Percentiles rank a stretch among this genome's conserved stretches.
Evolutionary conservation across 2,797 vertebrate species (phyloP).

Genomic region (Diplodus puntazzo): DNA sequence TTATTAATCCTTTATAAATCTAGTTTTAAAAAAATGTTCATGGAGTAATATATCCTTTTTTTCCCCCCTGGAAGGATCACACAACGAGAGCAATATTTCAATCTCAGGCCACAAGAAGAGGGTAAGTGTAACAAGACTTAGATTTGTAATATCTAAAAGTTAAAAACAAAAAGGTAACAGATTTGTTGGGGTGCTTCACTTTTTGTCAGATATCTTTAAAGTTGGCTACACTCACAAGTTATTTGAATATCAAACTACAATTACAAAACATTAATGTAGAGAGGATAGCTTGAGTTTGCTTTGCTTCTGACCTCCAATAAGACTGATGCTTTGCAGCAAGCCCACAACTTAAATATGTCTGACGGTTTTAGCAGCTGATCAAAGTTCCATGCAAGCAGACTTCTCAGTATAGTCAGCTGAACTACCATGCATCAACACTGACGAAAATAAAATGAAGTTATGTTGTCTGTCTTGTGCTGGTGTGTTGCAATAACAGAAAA

Average conservation of each 20-base stretch:
- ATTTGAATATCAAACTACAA: background rate
- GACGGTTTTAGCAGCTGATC: background rate
- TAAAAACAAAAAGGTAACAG: too few species aligned
- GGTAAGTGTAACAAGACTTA: constrained; percentile 48
- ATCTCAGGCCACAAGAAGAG: constrained; percentile 51
- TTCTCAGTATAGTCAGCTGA: background rate
- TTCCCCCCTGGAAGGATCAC: constrained; percentile 18
- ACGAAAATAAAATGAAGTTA: background rate
- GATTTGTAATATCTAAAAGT: background rate
- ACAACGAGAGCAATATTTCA: constrained; percentile 35
- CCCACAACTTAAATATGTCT: background rate
- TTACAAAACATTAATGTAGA: background rate
- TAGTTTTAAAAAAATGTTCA: background rate
- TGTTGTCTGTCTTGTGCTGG: background rate
- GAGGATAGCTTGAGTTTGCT: background rate
- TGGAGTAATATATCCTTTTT: background rate
- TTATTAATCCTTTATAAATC: background rate
- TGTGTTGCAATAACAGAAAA: background rate
- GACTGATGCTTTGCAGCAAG: background rate
- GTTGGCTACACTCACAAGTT: background rate
- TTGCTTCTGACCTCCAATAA: background rate
- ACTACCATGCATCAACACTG: background rate
- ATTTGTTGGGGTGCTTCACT: background rate
- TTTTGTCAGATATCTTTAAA: background rate
- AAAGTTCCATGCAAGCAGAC: background rate